Conservation (phyloP, 2,113 vertebrate species). For the Zosterops lateralis region DNA sequence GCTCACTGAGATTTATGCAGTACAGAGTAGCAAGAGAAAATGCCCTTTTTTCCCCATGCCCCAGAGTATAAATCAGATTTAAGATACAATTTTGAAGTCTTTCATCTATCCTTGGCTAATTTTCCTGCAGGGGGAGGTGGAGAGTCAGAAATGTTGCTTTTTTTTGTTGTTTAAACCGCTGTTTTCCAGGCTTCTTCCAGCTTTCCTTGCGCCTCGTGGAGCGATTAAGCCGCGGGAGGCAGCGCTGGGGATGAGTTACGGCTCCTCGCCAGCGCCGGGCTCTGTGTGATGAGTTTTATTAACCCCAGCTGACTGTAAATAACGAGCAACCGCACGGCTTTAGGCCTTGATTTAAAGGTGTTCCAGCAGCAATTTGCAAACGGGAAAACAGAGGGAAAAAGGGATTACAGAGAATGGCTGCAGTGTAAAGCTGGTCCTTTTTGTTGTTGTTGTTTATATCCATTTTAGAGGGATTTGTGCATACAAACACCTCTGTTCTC, state of each 20-base stretch:
- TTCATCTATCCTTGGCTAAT: background rate
- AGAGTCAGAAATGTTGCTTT: slow-evolving; percentile 43
- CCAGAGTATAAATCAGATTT: background rate
- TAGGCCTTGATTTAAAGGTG: slow-evolving; percentile 49
- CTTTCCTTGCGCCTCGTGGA: background rate
- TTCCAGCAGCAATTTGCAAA: slow-evolving; percentile 23
- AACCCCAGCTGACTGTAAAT: slow-evolving; percentile 54
- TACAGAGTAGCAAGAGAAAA: background rate
- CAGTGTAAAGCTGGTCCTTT: background rate
- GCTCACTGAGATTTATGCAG: background rate
- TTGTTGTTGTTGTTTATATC: background rate
- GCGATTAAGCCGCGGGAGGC: background rate
- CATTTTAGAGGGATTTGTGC: background rate
- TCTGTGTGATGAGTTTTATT: slow-evolving; percentile 43
- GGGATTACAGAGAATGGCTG: background rate
- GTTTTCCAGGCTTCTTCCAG: background rate
- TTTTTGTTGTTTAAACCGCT: background rate
- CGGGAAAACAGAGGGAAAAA: background rate
- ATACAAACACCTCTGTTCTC: background rate
- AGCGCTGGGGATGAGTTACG: slow-evolving; percentile 13
- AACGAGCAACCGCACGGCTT: background rate
- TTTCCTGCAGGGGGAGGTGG: slow-evolving; percentile 65
- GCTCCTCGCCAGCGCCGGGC: background rate
- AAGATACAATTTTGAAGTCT: background rate
- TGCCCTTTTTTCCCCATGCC: background rate